Conservation (phyloP, 2,797 vertebrate genomes). For the Esox lucius region DNA sequence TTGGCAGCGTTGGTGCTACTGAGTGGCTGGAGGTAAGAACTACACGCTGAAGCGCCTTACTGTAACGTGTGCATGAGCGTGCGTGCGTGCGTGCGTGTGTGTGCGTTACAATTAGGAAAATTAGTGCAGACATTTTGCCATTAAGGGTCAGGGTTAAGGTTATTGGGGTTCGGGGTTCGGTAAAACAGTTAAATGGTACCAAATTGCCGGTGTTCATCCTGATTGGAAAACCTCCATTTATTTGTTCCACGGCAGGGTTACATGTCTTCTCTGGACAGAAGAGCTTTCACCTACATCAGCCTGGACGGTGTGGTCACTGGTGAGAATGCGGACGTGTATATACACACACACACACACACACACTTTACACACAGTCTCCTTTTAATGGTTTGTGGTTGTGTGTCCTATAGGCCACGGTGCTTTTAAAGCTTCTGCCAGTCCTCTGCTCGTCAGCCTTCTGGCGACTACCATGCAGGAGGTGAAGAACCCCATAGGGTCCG, state of each 20-base stretch:
- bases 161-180: no score
- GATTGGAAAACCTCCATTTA: background rate
- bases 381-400: background rate
- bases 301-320: conserved; percentile 86
- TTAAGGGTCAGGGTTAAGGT: no score
- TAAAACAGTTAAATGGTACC: no score
- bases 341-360: background rate
- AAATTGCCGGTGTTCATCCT: no score
- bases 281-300: conserved; percentile 86
- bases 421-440: conserved; percentile 85
- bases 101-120: no score
- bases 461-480: conserved; percentile 74
- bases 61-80: no score
- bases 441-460: conserved; percentile 81
- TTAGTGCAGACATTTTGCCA: no score
- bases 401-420: conserved; percentile 66
- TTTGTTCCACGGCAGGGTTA: conserved; percentile 77
- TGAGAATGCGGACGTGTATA: conserved; percentile 53
- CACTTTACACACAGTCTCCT: background rate
- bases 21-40: conserved; percentile 92
- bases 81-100: no score
- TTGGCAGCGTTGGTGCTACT: conserved; percentile 86
- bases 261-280: conserved; percentile 78
- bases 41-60: background rate
- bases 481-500: conserved; percentile 32